Evolutionary conservation across 2,113 vertebrate species (phyloP), one percentile per base, ranked within the genome.

Genomic region (Anhinga anhinga): DNA sequence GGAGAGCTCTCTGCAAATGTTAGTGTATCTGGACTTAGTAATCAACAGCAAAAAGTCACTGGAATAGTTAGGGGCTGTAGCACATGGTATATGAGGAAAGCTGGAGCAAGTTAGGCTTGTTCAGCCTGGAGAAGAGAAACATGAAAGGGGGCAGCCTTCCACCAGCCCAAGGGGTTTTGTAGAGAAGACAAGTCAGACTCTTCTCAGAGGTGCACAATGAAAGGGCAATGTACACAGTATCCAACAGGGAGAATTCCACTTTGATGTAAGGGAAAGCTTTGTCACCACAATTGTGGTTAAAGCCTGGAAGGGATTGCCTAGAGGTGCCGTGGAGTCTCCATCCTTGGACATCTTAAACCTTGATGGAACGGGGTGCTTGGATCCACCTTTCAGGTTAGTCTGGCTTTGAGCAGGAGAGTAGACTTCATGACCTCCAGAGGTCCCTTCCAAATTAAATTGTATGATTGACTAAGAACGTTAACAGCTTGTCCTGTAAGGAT

Each of bases 141-240:
- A 4, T 2, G 1, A 4, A 8, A 8, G 5, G 1, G 1, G n/a
- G 3, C 6, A 22, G 25, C 42, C 25, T 74, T 69, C 55, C 22
- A 50, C 36, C 56, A 82, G 20, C 29, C 38, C 11, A 11, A 23
- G 23, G 2, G 13, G 11, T 1, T 11, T 62, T 66, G 42, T 63
- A n/a, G 38, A 71, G 25, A 53, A 67, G 15, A 14, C n/a, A 79
- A 27, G 30, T 44, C 29, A 50, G 53, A 20, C 7, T 40, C 13
- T 56, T 67, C n/a, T 69, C 21, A 7, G 8, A 82, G 16, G 7
- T 17, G 13, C 42, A 22, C 74, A 50, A 1, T 49, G 61, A 9
- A 72, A 84, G 18, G 45, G 18, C 19, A 32, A 15, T 1, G 13
- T 32, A 15, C 0, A 0, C 25, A 7, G 2, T 38, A 14, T 65